Evolutionary conservation across 2,888 invertebrate genomes (phyloP).

Genomic region (Tipula unca): DNA sequence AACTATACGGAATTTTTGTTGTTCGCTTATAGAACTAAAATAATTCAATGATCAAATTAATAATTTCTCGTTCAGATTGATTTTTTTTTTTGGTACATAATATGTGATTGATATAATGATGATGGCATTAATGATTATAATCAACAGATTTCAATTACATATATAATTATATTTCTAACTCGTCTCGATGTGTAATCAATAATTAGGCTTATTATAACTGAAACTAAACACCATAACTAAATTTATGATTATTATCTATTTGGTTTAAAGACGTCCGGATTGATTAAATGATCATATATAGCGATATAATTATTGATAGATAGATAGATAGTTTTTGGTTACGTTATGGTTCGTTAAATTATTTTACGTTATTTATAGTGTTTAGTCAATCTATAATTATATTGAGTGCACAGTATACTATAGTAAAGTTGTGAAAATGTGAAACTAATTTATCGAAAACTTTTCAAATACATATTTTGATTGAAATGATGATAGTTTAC

Average conservation of each 20-base stretch:
- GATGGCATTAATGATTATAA: neutral
- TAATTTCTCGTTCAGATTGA: neutral
- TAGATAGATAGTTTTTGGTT: neutral
- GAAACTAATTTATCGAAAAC: neutral
- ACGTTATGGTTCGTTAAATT: conserved; percentile 8
- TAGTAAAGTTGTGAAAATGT: neutral
- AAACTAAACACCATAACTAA: neutral
- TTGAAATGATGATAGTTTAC: neutral
- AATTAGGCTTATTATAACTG: neutral
- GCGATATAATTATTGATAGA: neutral
- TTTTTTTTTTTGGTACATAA: neutral
- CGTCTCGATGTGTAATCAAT: neutral
- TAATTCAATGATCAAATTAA: neutral
- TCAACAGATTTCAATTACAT: neutral
- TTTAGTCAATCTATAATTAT: neutral
- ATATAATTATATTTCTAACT: neutral
- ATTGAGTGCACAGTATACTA: neutral
- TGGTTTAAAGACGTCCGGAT: neutral
- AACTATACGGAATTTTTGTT: neutral
- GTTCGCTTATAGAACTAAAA: no score
- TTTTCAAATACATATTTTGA: neutral
- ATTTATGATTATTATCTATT: neutral
- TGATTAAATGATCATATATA: neutral
- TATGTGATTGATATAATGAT: neutral
- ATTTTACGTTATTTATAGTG: neutral